These are phyloP conservation scores for Xestoiulus laeticollis DNA, from an alignment of 2,888 invertebrate genomes.

Conservation along the genomic window DNA sequence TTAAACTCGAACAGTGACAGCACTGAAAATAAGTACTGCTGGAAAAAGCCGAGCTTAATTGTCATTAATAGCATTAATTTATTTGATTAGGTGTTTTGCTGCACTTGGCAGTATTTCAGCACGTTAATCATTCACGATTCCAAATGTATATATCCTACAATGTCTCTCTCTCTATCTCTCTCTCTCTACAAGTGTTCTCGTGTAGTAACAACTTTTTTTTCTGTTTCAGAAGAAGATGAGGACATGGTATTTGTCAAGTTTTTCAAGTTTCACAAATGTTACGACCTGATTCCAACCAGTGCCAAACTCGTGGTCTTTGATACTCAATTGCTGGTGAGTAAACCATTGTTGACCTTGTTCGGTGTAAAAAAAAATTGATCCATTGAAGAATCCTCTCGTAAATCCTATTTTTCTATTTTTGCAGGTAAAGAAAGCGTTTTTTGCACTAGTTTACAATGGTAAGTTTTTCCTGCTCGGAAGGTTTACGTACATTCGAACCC, in stretches of 20 bases:
- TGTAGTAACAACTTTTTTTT: conserved; percentile 59
- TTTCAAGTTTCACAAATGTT: conserved; percentile 99
- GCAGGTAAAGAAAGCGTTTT: conserved; percentile 96
- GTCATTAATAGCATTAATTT: neutral
- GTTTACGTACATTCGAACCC: conserved; percentile 52
- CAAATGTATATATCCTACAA: too few species aligned
- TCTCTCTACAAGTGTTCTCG: neutral
- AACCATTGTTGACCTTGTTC: neutral
- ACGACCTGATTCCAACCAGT: conserved; percentile 99
- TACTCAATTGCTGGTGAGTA: conserved; percentile 82
- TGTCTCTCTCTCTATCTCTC: too few species aligned
- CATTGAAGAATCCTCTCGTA: neutral
- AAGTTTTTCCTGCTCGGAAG: conserved; percentile 60
- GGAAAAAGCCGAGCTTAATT: neutral
- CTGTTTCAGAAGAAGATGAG: conserved; percentile 89
- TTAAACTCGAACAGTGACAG: neutral
- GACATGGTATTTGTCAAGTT: conserved; percentile 98
- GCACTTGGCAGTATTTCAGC: neutral
- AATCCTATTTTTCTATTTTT: conserved; percentile 43
- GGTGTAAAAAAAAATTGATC: neutral
- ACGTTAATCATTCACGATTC: too few species aligned
- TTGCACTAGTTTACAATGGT: conserved; percentile 98
- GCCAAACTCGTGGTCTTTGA: conserved; percentile 99
- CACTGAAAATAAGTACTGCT: neutral
- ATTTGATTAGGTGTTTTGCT: neutral